Evolutionary conservation across 2,797 vertebrate genomes (phyloP), one percentile per base, ranked within the genome.

Genomic region (Sylvilagus floridanus): DNA sequence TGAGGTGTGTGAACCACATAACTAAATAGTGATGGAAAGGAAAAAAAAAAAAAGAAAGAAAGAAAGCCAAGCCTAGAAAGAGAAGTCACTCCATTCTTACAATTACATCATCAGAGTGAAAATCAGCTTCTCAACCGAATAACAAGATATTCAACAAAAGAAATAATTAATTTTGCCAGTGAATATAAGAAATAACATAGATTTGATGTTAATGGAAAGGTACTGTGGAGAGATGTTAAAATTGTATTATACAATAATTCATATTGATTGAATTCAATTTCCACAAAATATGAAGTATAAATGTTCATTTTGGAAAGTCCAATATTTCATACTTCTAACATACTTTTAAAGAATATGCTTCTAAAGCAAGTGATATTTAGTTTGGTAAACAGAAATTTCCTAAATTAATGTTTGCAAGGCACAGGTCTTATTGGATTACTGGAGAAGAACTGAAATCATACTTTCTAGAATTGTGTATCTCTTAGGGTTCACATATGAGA

Each of bases 1-100:
- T 26, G 32, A 84, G 71, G 69, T 65, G 57, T 84, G 68, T 89
- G 81, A 96, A 28, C 14, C 12, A 82, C 16, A 63, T 66, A 94
- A 60, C 16, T 63, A 88, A 84, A n/a, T 22, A 87, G 66, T 37
- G 7, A 88, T 0, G 28, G 26, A 75, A 94, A 84, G 75, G n/a
- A 92, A 93, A 95, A 57, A n/a, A 81, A 93, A 37, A 30, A 66
- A 63, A 50, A 35, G 62, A 95, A 93, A 85, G 24, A 63, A 50
- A 35, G 62, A 95, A 93, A 85, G 24, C 8, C n/a, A 83, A 93
- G 47, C n/a, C 73, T 66, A 47, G 65, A 94, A 93, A 85, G 24
- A 89, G 26, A 92, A 88, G 35, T 0, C 12, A 71, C 26, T 87
- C 57, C 69, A 93, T 88, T 76, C 86, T 47, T 37, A n/a, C 14